These are phyloP conservation scores for Leptarthrus brevirostris DNA, from an alignment of 2,888 invertebrate species.

Conservation along the genomic window DNA sequence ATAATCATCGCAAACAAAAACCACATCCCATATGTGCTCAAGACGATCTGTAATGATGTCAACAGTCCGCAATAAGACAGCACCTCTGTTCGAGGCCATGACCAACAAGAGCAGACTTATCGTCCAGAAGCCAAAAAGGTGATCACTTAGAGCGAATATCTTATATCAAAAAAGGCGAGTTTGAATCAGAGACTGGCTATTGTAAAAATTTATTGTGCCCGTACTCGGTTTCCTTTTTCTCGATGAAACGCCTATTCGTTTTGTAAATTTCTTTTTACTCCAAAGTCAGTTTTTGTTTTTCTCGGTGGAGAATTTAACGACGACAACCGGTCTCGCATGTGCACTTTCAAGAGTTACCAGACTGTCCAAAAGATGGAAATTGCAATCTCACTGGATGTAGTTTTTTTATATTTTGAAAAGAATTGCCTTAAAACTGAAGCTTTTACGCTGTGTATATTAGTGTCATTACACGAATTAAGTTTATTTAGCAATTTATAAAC, in stretches of 20 bases:
- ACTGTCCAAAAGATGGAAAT: neutral
- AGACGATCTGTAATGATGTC: slow-evolving; percentile 31
- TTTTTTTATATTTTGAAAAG: no score
- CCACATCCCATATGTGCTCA: slow-evolving; percentile 25
- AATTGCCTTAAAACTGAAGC: no score
- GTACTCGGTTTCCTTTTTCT: slow-evolving; percentile 38
- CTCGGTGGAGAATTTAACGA: slow-evolving; percentile 25
- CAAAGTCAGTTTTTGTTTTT: slow-evolving; percentile 1
- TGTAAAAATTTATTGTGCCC: slow-evolving; percentile 46
- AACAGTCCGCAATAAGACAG: slow-evolving; percentile 31
- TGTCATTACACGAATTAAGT: no score
- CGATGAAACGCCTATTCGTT: slow-evolving; percentile 29
- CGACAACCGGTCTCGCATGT: slow-evolving; percentile 50
- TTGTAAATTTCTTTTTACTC: slow-evolving; percentile 40
- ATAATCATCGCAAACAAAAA: neutral
- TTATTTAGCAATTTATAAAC: no score
- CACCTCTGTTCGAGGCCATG: slow-evolving; percentile 33
- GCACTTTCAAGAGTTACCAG: slow-evolving; percentile 45
- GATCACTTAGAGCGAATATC: slow-evolving; percentile 28
- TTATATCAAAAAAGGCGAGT: slow-evolving; percentile 37
- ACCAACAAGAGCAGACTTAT: slow-evolving; percentile 11
- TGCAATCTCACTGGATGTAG: no score
- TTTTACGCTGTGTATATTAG: no score
- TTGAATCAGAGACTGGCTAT: slow-evolving; percentile 18
- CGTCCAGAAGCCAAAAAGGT: slow-evolving; percentile 34